Evolutionary conservation across 2,797 vertebrate species (phyloP), one percentile per base, ranked within the genome.

Genomic region (Pseudopleuronectes americanus): DNA sequence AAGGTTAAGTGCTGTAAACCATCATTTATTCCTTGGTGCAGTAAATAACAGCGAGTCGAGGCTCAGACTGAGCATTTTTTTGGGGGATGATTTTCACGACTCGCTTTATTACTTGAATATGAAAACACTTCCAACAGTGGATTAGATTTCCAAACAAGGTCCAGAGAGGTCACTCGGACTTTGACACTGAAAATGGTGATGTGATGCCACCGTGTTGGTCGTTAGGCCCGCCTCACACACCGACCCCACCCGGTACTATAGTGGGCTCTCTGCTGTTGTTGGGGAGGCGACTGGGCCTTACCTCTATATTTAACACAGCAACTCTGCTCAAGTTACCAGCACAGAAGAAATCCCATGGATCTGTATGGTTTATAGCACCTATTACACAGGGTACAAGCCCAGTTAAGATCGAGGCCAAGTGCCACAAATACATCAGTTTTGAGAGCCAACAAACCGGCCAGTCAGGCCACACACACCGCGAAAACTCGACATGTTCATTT

Each of bases 241-340:
- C 31, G 31, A 41, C 33, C 55, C 56, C 41, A 38, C 55, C 68
- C 17, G 13, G 23, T 52, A 53, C 58, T 71, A 58, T 21, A 55
- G 71, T 57, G 47, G 55, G 54, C 67, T 49, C 68, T 56, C 31
- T 67, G 68, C 83, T 90, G 88, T 90, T 88, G 91, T 90, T 82
- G 86, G 88, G 89, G 83, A 87, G 84, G 85, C 0, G 51, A 65
- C 62, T 4, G 58, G 71, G 68, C 60, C 76, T 77, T 74, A 56
- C 61, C 79, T 83, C 91, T 92, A 92, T 89, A 90, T 91, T 88
- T 89, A 91, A 80, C 84, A 71, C 69, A 49, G 58, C 66, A 75
- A 55, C 63, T 85, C 58, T 76, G 68, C 83, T 87, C 85, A 63
- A 76, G 80, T 89, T 90, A 91, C 81, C 74, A 76, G 36, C 33